Conservation (phyloP, 2,888 invertebrate species). For the Netelia melanura region DNA sequence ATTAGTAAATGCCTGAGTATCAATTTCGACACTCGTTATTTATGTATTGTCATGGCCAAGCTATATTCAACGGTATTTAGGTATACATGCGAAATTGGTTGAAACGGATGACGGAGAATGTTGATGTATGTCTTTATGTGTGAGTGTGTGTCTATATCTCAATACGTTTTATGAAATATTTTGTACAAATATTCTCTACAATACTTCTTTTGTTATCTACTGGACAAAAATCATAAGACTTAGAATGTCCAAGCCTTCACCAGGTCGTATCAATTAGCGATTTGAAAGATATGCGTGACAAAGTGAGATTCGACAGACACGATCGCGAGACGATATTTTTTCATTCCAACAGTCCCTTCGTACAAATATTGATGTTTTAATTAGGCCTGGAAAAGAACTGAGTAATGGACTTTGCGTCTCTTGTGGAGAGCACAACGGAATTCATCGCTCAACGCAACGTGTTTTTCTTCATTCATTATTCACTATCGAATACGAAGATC, state of each 20-base stretch:
- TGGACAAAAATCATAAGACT: conserved; percentile 51
- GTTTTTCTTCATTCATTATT: conserved; percentile 30
- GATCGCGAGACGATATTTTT: background rate
- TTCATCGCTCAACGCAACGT: conserved; percentile 13
- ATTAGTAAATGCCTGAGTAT: conserved; percentile 65
- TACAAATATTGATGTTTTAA: conserved; percentile 4
- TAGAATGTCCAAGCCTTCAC: conserved; percentile 16
- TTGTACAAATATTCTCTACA: conserved; percentile 63
- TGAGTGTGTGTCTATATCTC: conserved; percentile 18
- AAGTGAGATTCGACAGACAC: conserved; percentile 18
- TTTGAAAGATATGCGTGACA: conserved; percentile 28
- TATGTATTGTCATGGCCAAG: conserved; percentile 69
- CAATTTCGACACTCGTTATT: conserved; percentile 57
- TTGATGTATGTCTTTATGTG: conserved; percentile 5
- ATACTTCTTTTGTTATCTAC: conserved; percentile 40
- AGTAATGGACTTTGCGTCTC: conserved; percentile 23
- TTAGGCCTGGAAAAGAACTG: conserved; percentile 55
- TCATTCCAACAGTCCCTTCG: conserved; percentile 14
- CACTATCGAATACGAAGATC: conserved; percentile 58
- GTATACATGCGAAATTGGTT: conserved; percentile 51
- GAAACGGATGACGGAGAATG: conserved; percentile 45
- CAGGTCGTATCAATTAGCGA: background rate
- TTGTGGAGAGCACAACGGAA: conserved; percentile 12
- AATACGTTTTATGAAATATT: conserved; percentile 31
- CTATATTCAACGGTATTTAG: conserved; percentile 60